Evolutionary conservation across 2,888 invertebrate species (phyloP).

Genomic region (Drosophila monieri): DNA sequence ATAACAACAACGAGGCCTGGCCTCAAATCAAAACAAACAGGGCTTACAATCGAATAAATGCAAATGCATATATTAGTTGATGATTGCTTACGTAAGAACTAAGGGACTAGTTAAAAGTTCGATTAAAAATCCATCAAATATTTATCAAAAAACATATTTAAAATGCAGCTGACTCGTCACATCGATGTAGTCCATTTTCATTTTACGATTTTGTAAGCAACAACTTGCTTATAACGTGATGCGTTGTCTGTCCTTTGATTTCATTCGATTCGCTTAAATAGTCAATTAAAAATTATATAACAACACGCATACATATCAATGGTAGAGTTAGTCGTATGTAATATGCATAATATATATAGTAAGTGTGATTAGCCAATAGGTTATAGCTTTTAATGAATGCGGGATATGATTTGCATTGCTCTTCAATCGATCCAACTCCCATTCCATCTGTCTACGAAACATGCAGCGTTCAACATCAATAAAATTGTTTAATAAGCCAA

Average conservation of each 20-base stretch:
- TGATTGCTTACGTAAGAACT: constrained; percentile 45
- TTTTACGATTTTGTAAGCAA: constrained; percentile 68
- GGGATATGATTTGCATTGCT: constrained; percentile 72
- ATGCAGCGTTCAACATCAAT: constrained; percentile 67
- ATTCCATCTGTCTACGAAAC: constrained; percentile 24
- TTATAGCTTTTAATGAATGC: constrained; percentile 44
- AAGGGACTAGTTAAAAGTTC: constrained; percentile 59
- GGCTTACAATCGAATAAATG: constrained; percentile 24
- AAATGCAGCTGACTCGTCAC: constrained; percentile 28
- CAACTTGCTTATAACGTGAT: constrained; percentile 70
- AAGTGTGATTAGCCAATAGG: constrained; percentile 63
- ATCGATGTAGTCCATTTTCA: constrained; percentile 28
- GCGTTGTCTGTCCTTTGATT: constrained; percentile 65
- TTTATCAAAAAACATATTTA: constrained; percentile 29
- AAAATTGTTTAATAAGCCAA: constrained; percentile 74
- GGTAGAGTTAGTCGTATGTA: constrained; percentile 48
- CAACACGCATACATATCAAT: constrained; percentile 63
- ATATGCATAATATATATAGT: constrained; percentile 38
- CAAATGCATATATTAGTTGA: constrained; percentile 14
- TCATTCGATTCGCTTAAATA: constrained; percentile 55
- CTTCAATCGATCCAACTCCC: constrained; percentile 29
- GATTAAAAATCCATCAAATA: constrained; percentile 35
- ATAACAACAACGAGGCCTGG: constrained; percentile 69
- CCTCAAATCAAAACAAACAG: constrained; percentile 56
- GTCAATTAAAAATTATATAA: constrained; percentile 72